phyloP scores from a whole-genome alignment of 2,888 invertebrate genomes.

The Syritta pipiens region DNA sequence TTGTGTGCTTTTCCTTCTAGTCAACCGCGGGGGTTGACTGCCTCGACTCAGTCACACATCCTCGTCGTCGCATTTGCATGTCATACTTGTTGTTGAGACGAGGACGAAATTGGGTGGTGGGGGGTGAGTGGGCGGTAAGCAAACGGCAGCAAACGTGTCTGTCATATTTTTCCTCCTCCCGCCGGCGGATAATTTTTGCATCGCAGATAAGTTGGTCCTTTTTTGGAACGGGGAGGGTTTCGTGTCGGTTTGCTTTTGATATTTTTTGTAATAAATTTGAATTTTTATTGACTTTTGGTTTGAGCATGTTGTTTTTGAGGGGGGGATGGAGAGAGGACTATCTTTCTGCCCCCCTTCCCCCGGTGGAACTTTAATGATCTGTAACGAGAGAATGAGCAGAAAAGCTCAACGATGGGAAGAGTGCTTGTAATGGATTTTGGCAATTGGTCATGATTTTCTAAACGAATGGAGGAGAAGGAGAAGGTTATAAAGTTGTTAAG shows the following conservation, averaged over 20 bases:
- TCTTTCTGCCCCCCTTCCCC: not conserved
- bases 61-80: slow-evolving; percentile 35
- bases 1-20: not conserved
- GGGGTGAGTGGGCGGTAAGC: not conserved
- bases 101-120: not conserved
- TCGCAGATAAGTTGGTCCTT: slow-evolving; percentile 53
- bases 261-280: slow-evolving; percentile 58
- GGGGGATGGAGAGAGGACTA: not conserved
- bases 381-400: slow-evolving; percentile 19
- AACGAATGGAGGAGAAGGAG: not conserved
- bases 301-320: slow-evolving; percentile 3
- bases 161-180: slow-evolving; percentile 53
- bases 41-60: slow-evolving; percentile 4
- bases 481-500: not conserved
- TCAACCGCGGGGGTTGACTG: slow-evolving; percentile 24
- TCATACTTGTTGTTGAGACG: slow-evolving; percentile 42
- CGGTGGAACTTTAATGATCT: slow-evolving; percentile 44
- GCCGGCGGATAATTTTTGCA: slow-evolving; percentile 58
- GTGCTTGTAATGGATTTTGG: slow-evolving; percentile 41
- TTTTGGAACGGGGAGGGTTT: no score
- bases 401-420: not conserved
- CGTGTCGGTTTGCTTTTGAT: slow-evolving; percentile 15
- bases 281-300: slow-evolving; percentile 64
- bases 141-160: slow-evolving; percentile 42
- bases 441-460: slow-evolving; percentile 43